A percentile compares a stretch with the other conserved stretches of the same genome.
These are phyloP conservation scores for Yponomeuta plumbellus DNA, from an alignment of 2,888 invertebrate species.

Conservation along the genomic window DNA sequence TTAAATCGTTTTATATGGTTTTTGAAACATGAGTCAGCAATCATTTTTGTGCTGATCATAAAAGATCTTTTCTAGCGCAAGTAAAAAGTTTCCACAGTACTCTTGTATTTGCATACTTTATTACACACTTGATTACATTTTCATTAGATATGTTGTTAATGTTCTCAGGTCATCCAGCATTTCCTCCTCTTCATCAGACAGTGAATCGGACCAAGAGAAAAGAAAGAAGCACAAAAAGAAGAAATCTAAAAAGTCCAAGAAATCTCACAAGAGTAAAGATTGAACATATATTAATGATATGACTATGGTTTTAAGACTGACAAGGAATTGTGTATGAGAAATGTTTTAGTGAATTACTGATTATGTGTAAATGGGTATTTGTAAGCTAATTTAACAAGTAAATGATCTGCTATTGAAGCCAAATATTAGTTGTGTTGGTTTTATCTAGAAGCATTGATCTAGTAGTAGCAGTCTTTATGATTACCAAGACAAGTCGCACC, in stretches of 20 bases:
- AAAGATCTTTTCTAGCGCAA: too few species aligned
- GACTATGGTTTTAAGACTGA: slow-evolving; percentile 3
- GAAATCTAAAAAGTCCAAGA: slow-evolving; percentile 30
- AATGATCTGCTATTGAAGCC: background rate
- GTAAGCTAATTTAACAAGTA: background rate
- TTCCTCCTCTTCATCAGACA: slow-evolving; percentile 36
- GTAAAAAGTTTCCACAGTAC: too few species aligned
- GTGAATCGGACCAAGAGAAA: slow-evolving; percentile 38
- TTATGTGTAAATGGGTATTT: background rate
- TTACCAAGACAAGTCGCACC: too few species aligned
- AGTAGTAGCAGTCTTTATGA: background rate
- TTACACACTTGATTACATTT: too few species aligned
- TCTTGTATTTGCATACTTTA: too few species aligned
- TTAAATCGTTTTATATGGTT: too few species aligned
- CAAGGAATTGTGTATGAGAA: background rate
- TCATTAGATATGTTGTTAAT: background rate
- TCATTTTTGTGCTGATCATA: too few species aligned
- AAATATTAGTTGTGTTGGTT: background rate
- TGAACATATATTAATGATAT: slow-evolving; percentile 37
- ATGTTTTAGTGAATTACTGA: background rate
- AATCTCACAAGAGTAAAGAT: slow-evolving; percentile 42
- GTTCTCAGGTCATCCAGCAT: slow-evolving; percentile 21
- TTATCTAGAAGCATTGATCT: background rate
- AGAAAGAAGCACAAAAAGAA: slow-evolving; percentile 36
- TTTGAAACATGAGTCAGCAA: too few species aligned